These are phyloP conservation scores for Drosophila testacea DNA, from an alignment of 2,888 invertebrate genomes.

Conservation along the genomic window DNA sequence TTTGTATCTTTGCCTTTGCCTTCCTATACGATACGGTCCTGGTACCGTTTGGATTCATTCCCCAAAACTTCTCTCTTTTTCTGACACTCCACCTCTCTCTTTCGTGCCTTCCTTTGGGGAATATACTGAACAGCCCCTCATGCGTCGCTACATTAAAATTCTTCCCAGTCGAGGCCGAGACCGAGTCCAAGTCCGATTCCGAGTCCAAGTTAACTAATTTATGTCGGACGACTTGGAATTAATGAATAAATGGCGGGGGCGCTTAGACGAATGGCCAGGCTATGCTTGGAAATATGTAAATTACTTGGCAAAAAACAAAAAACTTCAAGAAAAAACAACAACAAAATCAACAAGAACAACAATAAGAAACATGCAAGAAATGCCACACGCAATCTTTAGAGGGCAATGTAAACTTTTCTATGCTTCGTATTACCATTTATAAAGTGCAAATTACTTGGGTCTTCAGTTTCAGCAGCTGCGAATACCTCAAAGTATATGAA, in stretches of 20 bases:
- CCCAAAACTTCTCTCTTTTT: constrained; percentile 5
- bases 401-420: constrained; percentile 76
- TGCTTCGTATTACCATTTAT: constrained; percentile 54
- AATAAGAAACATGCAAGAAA: constrained; percentile 52
- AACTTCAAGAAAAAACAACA: constrained; percentile 45
- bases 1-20: constrained; percentile 44
- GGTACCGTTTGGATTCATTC: constrained; percentile 13
- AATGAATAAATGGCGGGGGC: constrained; percentile 80
- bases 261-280: constrained; percentile 73
- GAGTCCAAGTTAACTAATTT: constrained; percentile 80
- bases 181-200: constrained; percentile 40
- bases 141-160: constrained; percentile 74
- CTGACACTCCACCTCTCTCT: background rate
- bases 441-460: constrained; percentile 71
- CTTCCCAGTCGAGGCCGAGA: constrained; percentile 51
- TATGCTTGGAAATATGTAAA: constrained; percentile 69
- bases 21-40: constrained; percentile 6
- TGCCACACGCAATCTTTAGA: constrained; percentile 74
- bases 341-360: constrained; percentile 23
- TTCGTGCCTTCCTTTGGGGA: constrained; percentile 33
- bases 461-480: constrained; percentile 55
- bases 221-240: constrained; percentile 80
- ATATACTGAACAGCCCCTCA: constrained; percentile 38
- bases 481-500: constrained; percentile 41
- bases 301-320: constrained; percentile 61